Percentiles rank a stretch among this genome's conserved stretches.
phyloP scores from a whole-genome alignment of 2,888 invertebrate genomes.

The Allolobophora icterica region DNA sequence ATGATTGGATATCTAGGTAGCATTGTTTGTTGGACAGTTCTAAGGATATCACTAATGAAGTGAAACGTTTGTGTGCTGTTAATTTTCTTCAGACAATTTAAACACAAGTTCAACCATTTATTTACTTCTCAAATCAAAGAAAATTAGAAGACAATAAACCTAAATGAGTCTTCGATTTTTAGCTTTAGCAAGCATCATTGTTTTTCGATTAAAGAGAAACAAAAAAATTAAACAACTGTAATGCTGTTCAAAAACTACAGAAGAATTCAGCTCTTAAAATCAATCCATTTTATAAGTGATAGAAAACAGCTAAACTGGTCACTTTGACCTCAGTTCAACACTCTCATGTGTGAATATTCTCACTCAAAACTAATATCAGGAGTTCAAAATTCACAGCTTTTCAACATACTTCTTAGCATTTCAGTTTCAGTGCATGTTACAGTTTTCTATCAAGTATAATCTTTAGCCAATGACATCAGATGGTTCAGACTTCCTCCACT shows the following conservation, averaged over 20 bases:
- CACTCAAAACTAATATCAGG: neutral
- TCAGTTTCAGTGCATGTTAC: neutral
- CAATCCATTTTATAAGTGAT: neutral
- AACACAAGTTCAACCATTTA: neutral
- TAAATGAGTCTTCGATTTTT: neutral
- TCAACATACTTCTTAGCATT: neutral
- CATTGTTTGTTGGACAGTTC: no score
- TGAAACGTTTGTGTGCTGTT: neutral
- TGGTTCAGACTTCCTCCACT: neutral
- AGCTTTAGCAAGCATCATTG: neutral
- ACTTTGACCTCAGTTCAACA: neutral
- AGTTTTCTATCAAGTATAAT: neutral
- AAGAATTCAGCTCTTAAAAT: neutral
- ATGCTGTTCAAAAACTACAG: neutral
- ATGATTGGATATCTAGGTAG: no score
- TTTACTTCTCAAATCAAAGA: neutral
- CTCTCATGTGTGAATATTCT: neutral
- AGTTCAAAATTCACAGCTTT: neutral
- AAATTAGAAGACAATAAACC: neutral
- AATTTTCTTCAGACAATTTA: neutral
- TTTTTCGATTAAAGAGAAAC: neutral
- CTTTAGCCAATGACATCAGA: neutral
- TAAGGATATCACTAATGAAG: neutral
- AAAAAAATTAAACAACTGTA: neutral
- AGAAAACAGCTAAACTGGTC: neutral